Percentiles rank a stretch among this genome's conserved stretches.
Evolutionary conservation across 2,888 invertebrate species (phyloP).

Genomic region (Ophonus ardosiacus): DNA sequence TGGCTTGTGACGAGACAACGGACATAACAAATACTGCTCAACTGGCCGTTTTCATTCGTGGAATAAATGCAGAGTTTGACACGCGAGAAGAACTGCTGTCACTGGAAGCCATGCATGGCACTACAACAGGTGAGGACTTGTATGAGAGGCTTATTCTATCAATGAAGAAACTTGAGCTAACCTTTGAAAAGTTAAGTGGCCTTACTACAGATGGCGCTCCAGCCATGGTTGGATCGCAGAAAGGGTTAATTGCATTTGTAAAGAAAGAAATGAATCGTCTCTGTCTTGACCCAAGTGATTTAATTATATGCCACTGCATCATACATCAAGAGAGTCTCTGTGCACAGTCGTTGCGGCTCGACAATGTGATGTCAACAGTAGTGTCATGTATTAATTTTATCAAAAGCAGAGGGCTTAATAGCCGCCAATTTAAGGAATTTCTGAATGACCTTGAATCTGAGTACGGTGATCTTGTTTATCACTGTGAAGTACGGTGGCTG

Average conservation of each 20-base stretch:
- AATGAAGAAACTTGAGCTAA: conserved; percentile 17
- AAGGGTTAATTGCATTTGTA: conserved; percentile 60
- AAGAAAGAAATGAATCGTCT: conserved; percentile 2
- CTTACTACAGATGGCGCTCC: conserved; percentile 66
- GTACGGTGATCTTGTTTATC: conserved; percentile 58
- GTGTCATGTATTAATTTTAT: conserved; percentile 43
- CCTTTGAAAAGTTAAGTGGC: conserved; percentile 20
- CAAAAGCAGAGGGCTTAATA: conserved; percentile 40
- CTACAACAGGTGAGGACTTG: conserved; percentile 61
- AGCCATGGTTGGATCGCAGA: conserved; percentile 65
- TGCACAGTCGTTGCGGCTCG: conserved; percentile 30
- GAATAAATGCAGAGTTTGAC: conserved; percentile 59
- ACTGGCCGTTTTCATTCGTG: conserved; percentile 63
- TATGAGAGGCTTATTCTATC: conserved; percentile 39
- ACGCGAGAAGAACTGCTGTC: conserved; percentile 60
- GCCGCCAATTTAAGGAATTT: conserved; percentile 51
- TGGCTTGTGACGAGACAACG: conserved; percentile 63
- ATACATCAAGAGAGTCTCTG: conserved; percentile 60
- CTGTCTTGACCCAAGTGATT: background rate
- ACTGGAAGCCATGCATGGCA: conserved; percentile 58
- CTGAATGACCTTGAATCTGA: conserved; percentile 59
- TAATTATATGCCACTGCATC: conserved; percentile 58
- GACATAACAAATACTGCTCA: conserved; percentile 63
- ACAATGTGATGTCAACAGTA: conserved; percentile 43
- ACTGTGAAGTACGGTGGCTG: conserved; percentile 51